Evolutionary conservation across 1,140 invertebrate species (phyloP), one percentile per base, ranked within the genome.

Genomic region (Drosophila funebris): DNA sequence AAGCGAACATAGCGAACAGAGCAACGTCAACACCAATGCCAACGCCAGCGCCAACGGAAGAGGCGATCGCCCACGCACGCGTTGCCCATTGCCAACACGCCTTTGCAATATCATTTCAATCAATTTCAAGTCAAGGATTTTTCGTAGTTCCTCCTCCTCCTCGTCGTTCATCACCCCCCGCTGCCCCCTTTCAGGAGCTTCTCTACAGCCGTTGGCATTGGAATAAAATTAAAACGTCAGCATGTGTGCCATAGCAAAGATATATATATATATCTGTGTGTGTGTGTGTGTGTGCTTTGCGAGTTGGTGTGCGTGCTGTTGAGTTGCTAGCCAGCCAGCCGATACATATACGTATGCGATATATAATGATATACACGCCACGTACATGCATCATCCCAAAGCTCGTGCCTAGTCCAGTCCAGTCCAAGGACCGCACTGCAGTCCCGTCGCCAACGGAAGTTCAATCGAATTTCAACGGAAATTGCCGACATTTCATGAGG

Each of bases 401-500:
- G 29, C 22, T 5, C 48, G 76, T 78, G 76, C 71, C 76, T 74
- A 79, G 76, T 78, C 70, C 70, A 79, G 76, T 78, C 70, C 70
- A 78, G 70, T 69, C 57, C 31, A 61, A 57, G 39, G 13, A 31
- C 36, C 48, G 24, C 41, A 53, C 16, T 44, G 27, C 48, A 50
- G 13, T 20, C 33, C 33, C 37, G 24, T 43, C 18, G 52, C 46
- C 52, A 48, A 60, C 73, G 87, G 87, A 90, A 90, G 78, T 87
- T 90, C 88, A 83, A 90, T 90, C 76, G 82, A 90, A 90, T 90
- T 90, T 90, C 72, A 80, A 77, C 87, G 87, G 87, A 90, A 90
- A 90, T 90, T 90, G 82, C 88, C 87, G 79, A 80, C 87, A 90
- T 90, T 90, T 90, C 87, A 90, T 90, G 87, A 90, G 87, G 87